These are phyloP conservation scores for Microtus pennsylvanicus DNA, from an alignment of 2,113 vertebrate species.

Conservation along the genomic window DNA sequence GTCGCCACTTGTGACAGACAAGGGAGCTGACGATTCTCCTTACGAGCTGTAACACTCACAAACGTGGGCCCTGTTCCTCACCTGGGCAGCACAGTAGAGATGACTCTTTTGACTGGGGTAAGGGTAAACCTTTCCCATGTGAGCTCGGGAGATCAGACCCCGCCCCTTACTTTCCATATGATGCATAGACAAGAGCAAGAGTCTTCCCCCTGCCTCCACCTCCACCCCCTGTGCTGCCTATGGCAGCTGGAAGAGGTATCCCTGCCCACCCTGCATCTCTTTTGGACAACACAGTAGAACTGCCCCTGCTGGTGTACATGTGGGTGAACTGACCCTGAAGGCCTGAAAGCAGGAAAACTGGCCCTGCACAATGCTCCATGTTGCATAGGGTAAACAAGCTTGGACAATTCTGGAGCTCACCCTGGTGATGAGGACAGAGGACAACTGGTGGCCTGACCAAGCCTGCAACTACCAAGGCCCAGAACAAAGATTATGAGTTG, in stretches of 20 bases:
- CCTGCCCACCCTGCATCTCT: too few species aligned
- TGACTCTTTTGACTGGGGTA: neutral
- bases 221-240: neutral
- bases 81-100: neutral
- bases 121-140: neutral
- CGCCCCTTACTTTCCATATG: rapidly evolving
- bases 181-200: too few species aligned
- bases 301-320: neutral
- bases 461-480: neutral
- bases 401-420: neutral
- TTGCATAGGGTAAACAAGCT: neutral
- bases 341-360: neutral
- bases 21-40: neutral
- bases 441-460: neutral
- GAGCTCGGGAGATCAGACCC: neutral
- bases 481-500: neutral
- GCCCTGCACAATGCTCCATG: neutral
- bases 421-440: neutral
- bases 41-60: neutral
- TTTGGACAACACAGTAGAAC: neutral
- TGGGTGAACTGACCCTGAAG: neutral
- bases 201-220: too few species aligned
- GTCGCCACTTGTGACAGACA: too few species aligned
- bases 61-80: neutral
- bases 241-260: neutral